Conservation (phyloP, 2,888 invertebrate species). For the Spodoptera exigua region DNA sequence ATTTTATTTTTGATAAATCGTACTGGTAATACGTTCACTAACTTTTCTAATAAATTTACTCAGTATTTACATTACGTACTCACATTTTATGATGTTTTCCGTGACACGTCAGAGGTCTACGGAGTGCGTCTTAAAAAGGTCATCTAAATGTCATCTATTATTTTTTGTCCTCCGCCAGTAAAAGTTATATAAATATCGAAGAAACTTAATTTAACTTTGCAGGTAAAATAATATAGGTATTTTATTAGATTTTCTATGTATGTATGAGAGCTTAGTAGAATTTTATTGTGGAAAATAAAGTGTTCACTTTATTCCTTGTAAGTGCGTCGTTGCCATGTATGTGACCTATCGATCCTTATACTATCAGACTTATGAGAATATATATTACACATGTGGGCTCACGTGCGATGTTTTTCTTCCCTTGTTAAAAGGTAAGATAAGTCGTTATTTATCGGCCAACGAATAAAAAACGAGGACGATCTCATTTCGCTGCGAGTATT, state of each 20-base stretch:
- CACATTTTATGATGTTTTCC: slow-evolving; percentile 28
- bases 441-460: slow-evolving; percentile 20
- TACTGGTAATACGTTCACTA: slow-evolving; percentile 21
- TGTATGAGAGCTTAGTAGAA: slow-evolving; percentile 21
- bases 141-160: slow-evolving; percentile 33
- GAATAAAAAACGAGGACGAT: no score
- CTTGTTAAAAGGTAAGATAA: slow-evolving; percentile 32
- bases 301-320: slow-evolving; percentile 29
- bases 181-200: slow-evolving; percentile 29
- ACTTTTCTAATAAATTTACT: slow-evolving; percentile 23
- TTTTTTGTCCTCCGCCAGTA: slow-evolving; percentile 23
- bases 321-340: slow-evolving; percentile 23
- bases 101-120: slow-evolving; percentile 16
- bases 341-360: slow-evolving; percentile 38
- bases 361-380: slow-evolving; percentile 44
- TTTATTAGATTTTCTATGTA: slow-evolving; percentile 26
- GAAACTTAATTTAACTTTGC: slow-evolving; percentile 49
- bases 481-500: no score
- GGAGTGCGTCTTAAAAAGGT: slow-evolving; percentile 40
- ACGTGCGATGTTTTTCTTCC: slow-evolving; percentile 28
- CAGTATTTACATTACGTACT: not conserved
- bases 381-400: slow-evolving; percentile 45
- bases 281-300: slow-evolving; percentile 33
- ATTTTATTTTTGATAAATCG: slow-evolving; percentile 38
- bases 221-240: slow-evolving; percentile 33